Base-by-base conservation (phyloP, 2,113 vertebrate species). In the Excalfactoria chinensis region DNA sequence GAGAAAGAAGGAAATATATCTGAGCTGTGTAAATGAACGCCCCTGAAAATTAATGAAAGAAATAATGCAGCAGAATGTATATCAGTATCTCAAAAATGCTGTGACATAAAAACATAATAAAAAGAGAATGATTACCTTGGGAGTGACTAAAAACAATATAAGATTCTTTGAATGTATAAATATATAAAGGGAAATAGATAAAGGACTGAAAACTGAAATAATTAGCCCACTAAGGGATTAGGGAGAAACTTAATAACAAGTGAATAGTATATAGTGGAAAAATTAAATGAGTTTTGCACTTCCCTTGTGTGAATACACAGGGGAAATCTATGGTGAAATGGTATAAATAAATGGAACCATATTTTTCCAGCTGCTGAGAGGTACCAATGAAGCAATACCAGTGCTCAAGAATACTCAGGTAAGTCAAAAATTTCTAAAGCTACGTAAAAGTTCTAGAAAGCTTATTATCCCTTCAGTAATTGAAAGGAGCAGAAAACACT, bases 191-290 rank as follows among this genome's bases (percentile, higher is more conserved):
- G 35, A 90, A 94, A 88, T 34, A 86, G 86, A 95, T 93, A 95
- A 95, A 95, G 71, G 84, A 81, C 46, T 90, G 78, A 93, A 93
- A 86, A 80, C 53, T 53, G 66, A 92, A 91, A 89, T 97, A 96
- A 97, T 97, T 96, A 96, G 81, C 80, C 92, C 95, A 94, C 93
- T 58, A 79, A 90, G 91, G 91, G 88, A 94, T 84, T 94, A 91
- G 49, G 74, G 85, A 44, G 69, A 89, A 95, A 89, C 62, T 83
- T 86, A 88, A 87, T 90, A 71, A 1, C 8, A 93, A 95, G 82
- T 59, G 84, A 96, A 84, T 37, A 82, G 69, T 80, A 93, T 96
- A 88, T 46, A 92, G 82, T 70, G 72, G 69, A 71, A 82, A 96
- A 96, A 96, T 88, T 92, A 93, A 95, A 93, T 91, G 84, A 89